Base-by-base conservation (phyloP, 2,888 invertebrate species). In the Drosophila tripunctata region DNA sequence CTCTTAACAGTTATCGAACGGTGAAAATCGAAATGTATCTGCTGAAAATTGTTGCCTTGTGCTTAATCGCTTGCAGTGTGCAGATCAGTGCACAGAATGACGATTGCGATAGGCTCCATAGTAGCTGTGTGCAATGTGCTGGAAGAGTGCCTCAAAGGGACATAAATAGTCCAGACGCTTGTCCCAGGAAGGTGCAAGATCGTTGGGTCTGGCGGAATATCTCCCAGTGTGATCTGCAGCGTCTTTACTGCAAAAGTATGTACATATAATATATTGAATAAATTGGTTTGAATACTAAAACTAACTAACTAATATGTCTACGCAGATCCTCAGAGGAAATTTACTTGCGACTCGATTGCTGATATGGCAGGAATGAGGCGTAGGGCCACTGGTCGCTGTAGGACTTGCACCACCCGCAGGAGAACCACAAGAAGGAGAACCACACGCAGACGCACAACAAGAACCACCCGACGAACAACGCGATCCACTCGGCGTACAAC, bases 271-370 rank as follows among this genome's bases (percentile, higher is more conserved):
- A n/a, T n/a, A n/a, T n/a, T n/a, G n/a, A n/a, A n/a, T n/a, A n/a
- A n/a, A n/a, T n/a, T n/a, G n/a, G n/a, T n/a, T n/a, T n/a, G n/a
- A n/a, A n/a, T n/a, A n/a, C n/a, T n/a, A n/a, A n/a, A n/a, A n/a
- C n/a, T n/a, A n/a, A n/a, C n/a, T n/a, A n/a, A n/a, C n/a, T n/a
- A n/a, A n/a, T n/a, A n/a, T n/a, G n/a, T n/a, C n/a, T n/a, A n/a
- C n/a, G 10, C 27, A 27, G 56, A 67, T 43, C 33, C 55, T 17
- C n/a, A 5, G 0, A 5, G 1, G 5, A 48, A 15, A 4, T 14
- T 78, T 21, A 33, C 17, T 17, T 76, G 76, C 33, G 10, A 4
- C 1, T 7, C 21, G 2, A 27, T 78, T 14, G 76, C 76, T 2
- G 24, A 1, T 3, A 7, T 63, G 17, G 43, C 60, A 1, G 27